A percentile compares a stretch with the other conserved stretches of the same genome.
Conservation (phyloP, 2,797 vertebrate species). For the Labeo calbasu region DNA sequence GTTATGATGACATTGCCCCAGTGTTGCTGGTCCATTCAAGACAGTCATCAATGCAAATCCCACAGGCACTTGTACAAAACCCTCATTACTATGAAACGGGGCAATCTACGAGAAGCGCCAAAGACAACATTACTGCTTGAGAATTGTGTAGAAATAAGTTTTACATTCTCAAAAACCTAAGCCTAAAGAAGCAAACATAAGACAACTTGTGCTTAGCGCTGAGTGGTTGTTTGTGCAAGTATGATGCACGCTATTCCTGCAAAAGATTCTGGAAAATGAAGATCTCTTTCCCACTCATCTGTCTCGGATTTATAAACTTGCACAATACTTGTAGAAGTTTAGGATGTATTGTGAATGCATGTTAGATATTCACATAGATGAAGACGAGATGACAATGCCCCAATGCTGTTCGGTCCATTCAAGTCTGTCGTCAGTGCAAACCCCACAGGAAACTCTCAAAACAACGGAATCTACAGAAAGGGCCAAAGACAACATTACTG, state of each 20-base stretch:
- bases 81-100: neutral
- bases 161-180: neutral
- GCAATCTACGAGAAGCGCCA: neutral
- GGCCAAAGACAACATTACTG: neutral
- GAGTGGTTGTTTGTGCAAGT: slow-evolving; percentile 82
- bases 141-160: neutral
- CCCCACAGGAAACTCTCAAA: slow-evolving; percentile 14
- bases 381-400: neutral
- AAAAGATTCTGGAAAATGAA: slow-evolving; percentile 95
- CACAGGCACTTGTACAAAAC: neutral
- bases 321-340: slow-evolving; percentile 84
- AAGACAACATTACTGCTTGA: neutral
- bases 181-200: neutral
- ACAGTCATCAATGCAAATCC: neutral
- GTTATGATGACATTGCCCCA: neutral
- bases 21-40: neutral
- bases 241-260: slow-evolving; percentile 90
- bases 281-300: slow-evolving; percentile 94
- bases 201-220: slow-evolving; percentile 70
- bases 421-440: neutral
- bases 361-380: neutral
- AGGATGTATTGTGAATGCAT: neutral
- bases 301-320: slow-evolving; percentile 95
- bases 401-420: neutral
- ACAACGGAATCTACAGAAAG: neutral